Evolutionary conservation across 2,888 invertebrate species (phyloP), one percentile per base, ranked within the genome.

Genomic region (Aleiodes leptofemur): DNA sequence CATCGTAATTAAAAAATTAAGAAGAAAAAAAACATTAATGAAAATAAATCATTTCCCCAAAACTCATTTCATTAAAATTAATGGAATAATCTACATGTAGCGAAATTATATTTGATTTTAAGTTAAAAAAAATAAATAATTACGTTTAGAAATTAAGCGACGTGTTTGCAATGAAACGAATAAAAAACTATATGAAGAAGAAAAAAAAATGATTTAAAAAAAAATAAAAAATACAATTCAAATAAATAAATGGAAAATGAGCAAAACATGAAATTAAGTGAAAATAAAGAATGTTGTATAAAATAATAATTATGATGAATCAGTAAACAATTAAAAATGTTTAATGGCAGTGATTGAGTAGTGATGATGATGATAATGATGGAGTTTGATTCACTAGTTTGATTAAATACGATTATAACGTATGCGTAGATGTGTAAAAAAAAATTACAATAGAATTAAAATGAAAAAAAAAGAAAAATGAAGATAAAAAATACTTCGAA

Each of bases 181-280:
- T 78, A 78, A 74, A 73, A 78, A 76, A 75, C 74, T 48, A 50
- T 69, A 69, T 69, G 56, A 72, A 48, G 51, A 72, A 72, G 7
- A 69, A 69, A 61, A 57, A 57, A 56, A 55, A 72, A 14, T 66
- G 64, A 75, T 59, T 23, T 23, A 23, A 34, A 69, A 61, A 66
- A 56, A 43, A 53, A 9, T n/a, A 66, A 69, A 64, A 61, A 56
- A 77, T n/a, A 59, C 69, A 69, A 23, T 55, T 64, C 77, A 76
- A 77, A 71, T 78, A 81, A 76, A 50, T 59, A 79, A 78, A 75
- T 73, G 72, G 76, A 81, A 79, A 78, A 79, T 43, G 43, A 43
- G 43, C 43, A 43, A 43, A 43, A 43, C 43, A 82, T 78, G 79
- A 83, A 82, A 82, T 79, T 80, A 77, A 81, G 80, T 81, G 80